Evolutionary conservation across 2,113 vertebrate genomes (phyloP).

Genomic region (Hystrix cristata): DNA sequence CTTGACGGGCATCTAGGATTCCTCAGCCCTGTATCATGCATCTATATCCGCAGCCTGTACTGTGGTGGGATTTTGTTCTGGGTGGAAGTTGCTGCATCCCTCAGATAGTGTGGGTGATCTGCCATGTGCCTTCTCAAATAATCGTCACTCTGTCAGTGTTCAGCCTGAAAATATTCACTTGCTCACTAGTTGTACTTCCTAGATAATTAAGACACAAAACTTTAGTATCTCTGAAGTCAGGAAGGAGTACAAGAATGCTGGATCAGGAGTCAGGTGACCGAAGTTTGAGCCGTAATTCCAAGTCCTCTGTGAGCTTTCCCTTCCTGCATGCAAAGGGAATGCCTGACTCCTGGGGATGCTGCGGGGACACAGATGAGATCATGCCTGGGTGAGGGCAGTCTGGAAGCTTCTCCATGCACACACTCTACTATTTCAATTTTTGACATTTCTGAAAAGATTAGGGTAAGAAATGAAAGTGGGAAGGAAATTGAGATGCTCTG

Average conservation of each 20-base stretch:
- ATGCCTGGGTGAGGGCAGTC: neutral
- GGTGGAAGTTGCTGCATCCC: neutral
- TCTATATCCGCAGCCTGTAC: neutral
- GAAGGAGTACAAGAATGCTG: neutral
- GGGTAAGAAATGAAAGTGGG: neutral
- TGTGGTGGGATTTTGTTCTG: neutral
- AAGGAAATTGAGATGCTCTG: neutral
- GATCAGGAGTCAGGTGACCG: neutral
- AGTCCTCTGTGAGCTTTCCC: neutral
- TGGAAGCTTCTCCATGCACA: neutral
- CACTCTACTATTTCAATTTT: neutral
- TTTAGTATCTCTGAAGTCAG: neutral
- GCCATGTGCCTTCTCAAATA: neutral
- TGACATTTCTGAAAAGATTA: neutral
- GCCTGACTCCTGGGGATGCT: neutral
- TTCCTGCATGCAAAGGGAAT: neutral
- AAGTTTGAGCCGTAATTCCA: neutral
- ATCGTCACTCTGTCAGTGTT: neutral
- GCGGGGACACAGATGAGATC: neutral
- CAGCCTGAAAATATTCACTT: neutral
- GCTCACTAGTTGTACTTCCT: neutral
- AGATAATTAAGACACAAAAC: neutral
- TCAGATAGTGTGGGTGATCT: neutral
- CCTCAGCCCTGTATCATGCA: rapidly evolving
- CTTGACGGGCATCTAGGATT: neutral